Percentiles rank a stretch among this genome's conserved stretches.
Conservation (phyloP, 1,140 invertebrate species). For the Platyscapa corneri region DNA sequence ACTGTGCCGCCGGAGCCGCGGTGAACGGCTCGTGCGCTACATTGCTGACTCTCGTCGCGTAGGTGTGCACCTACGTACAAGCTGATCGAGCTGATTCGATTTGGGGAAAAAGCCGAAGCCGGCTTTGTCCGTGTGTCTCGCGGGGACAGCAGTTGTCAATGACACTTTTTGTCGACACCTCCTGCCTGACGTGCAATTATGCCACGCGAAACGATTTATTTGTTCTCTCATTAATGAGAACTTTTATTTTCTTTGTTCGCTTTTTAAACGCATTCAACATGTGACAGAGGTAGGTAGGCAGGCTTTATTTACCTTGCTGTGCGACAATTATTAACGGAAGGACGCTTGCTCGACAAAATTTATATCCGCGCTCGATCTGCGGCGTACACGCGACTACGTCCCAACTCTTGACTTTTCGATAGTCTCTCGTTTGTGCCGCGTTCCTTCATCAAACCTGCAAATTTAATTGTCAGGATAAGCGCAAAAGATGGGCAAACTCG, state of each 20-base stretch:
- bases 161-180: constrained; percentile 40
- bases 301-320: neutral
- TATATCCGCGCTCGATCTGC: no score
- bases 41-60: no score
- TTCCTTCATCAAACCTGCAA: no score
- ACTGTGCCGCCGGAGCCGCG: neutral
- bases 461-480: no score
- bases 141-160: constrained; percentile 30
- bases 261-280: neutral
- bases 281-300: no score
- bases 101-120: neutral
- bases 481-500: no score
- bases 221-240: constrained; percentile 12
- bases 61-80: no score
- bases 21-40: neutral
- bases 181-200: constrained; percentile 20
- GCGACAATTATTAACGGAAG: no score
- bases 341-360: no score
- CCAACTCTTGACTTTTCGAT: no score
- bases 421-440: no score
- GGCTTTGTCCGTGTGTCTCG: neutral
- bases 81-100: constrained; percentile 19
- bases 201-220: constrained; percentile 32
- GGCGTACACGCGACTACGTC: no score
- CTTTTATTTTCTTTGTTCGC: neutral